Conservation (phyloP, 2,113 vertebrate species). For the Turdus rufiventris region DNA sequence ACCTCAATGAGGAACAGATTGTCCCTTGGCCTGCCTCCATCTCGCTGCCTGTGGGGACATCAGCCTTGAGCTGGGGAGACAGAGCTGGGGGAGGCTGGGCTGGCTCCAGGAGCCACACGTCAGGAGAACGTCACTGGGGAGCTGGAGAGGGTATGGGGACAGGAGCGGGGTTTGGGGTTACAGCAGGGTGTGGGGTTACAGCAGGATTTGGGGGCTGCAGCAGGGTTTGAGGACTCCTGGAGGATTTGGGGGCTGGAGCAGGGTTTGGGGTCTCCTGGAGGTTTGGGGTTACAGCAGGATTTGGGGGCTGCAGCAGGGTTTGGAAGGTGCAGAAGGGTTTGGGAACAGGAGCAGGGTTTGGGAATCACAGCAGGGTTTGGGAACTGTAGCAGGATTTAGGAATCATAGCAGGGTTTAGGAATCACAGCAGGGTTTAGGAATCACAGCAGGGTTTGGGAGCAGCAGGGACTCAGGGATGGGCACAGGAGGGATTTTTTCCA, state of each 20-base stretch:
- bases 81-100: background rate
- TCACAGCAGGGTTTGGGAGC: no score
- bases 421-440: no score
- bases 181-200: rapidly evolving
- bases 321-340: background rate
- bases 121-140: rapidly evolving
- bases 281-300: background rate
- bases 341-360: no score
- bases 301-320: background rate
- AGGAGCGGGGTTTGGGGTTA: rapidly evolving
- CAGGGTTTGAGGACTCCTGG: background rate
- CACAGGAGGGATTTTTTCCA: no score
- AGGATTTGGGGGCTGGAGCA: rapidly evolving
- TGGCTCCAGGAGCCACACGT: rapidly evolving
- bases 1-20: constrained; percentile 59
- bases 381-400: no score
- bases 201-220: rapidly evolving
- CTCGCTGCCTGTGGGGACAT: background rate
- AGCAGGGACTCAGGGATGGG: no score
- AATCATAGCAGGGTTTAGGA: no score
- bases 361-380: no score
- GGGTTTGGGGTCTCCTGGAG: background rate
- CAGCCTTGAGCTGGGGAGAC: background rate
- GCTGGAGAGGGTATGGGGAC: background rate
- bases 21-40: constrained; percentile 50